Percentiles rank a stretch among this genome's conserved stretches.
These are phyloP conservation scores for Hirtodrosophila duncani DNA, from an alignment of 2,888 invertebrate species.

Conservation along the genomic window DNA sequence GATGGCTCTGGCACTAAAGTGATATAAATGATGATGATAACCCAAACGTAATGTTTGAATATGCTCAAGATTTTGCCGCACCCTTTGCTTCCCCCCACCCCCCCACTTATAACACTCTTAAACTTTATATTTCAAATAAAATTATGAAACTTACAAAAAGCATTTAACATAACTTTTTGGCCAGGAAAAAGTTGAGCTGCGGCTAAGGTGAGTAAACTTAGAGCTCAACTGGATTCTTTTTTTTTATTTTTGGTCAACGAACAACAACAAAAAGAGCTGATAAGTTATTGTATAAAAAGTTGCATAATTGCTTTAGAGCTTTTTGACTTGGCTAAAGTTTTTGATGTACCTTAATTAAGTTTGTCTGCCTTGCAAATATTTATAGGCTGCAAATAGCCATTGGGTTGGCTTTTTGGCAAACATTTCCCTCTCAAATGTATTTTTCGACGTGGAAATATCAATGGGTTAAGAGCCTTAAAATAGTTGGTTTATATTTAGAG, in stretches of 20 bases:
- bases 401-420: constrained; percentile 4
- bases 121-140: neutral
- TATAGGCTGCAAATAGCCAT: constrained; percentile 44
- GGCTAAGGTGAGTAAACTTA: constrained; percentile 55
- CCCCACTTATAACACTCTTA: neutral
- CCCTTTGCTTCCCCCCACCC: neutral
- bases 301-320: constrained; percentile 49
- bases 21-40: constrained; percentile 42
- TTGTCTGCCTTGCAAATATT: constrained; percentile 41
- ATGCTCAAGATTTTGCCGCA: too few species aligned
- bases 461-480: constrained; percentile 44
- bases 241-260: constrained; percentile 5
- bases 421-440: neutral
- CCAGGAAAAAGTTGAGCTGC: neutral
- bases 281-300: constrained; percentile 44
- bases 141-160: neutral
- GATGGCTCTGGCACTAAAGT: constrained; percentile 46
- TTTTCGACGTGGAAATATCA: constrained; percentile 41
- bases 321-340: too few species aligned
- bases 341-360: constrained; percentile 48
- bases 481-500: constrained; percentile 27
- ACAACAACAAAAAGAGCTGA: constrained; percentile 21
- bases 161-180: neutral
- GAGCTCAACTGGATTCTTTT: constrained; percentile 40
- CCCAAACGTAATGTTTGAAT: neutral